Evolutionary conservation across 2,888 invertebrate species (phyloP).

Genomic region (Lysandra coridon): DNA sequence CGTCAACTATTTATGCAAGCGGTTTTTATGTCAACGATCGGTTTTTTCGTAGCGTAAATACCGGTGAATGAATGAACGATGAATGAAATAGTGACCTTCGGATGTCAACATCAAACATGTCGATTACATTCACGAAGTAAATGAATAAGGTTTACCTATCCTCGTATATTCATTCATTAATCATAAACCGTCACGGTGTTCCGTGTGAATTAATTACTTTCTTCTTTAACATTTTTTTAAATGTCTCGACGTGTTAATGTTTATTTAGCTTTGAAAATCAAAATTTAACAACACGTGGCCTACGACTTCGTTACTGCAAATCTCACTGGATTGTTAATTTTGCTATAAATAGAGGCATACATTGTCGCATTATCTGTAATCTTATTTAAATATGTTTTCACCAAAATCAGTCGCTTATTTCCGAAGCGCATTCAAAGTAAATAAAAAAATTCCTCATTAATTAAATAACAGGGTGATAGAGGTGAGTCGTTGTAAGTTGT

Average conservation of each 20-base stretch:
- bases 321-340: too few relatives aligned
- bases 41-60: conserved; percentile 25
- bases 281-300: too few relatives aligned
- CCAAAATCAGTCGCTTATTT: not conserved
- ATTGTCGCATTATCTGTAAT: too few relatives aligned
- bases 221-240: too few relatives aligned
- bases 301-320: too few relatives aligned
- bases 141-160: not conserved
- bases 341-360: too few relatives aligned
- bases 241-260: too few relatives aligned
- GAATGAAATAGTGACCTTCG: conserved; percentile 18
- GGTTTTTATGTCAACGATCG: conserved; percentile 11
- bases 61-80: not conserved
- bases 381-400: too few relatives aligned
- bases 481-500: not conserved
- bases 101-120: not conserved
- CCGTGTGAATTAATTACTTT: too few relatives aligned
- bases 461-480: not conserved
- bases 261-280: too few relatives aligned
- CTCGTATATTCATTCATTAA: not conserved
- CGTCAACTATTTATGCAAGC: conserved; percentile 2
- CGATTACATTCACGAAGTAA: not conserved
- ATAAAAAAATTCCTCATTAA: not conserved
- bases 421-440: not conserved
- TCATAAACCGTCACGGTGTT: not conserved